Evolutionary conservation across 2,888 invertebrate genomes (phyloP), one percentile per base, ranked within the genome.

Genomic region (Sarcophaga carnaria): DNA sequence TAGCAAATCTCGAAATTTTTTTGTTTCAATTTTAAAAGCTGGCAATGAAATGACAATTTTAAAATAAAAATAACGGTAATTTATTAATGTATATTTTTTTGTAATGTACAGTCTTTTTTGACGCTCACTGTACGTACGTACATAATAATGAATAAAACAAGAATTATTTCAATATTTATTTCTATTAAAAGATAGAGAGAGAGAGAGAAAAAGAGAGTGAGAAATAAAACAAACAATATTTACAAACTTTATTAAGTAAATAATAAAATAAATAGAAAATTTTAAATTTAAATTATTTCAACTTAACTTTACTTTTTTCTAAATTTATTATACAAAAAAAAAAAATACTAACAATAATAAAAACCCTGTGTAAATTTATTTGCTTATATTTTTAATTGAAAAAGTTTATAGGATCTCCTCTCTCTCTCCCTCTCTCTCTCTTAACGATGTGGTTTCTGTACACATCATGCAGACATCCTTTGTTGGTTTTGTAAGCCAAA

Each of bases 301-400:
- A 59, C n/a, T 59, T 17, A 59, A 17, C n/a, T 17, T 59, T 59
- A 0, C 1, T 59, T 17, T 59, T 59, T 17, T 59, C 2, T 59
- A 17, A 1, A 59, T n/a, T n/a, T 17, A 59, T 17, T 59, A 59
- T 59, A 2, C 5, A 14, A 59, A 59, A 59, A 22, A 4, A 22
- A 49, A 10, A 37, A 37, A 37, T 59, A n/a, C 1, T n/a, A 12
- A 49, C 11, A 81, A 75, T 67, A 66, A 76, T 22, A 20, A 54
- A 4, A 76, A 71, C 20, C 66, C 71, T 71, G 25, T 47, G 20
- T 64, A 71, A 82, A 76, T 76, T 76, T 71, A 70, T 77, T 77
- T 71, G 77, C 76, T 70, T 70, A 64, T 45, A 76, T 64, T 82
- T 37, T 82, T 82, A 82, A 82, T 82, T 82, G 59, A 82, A 82